Base-by-base conservation (phyloP, 2,888 invertebrate species). In the Flexamia atlantica region DNA sequence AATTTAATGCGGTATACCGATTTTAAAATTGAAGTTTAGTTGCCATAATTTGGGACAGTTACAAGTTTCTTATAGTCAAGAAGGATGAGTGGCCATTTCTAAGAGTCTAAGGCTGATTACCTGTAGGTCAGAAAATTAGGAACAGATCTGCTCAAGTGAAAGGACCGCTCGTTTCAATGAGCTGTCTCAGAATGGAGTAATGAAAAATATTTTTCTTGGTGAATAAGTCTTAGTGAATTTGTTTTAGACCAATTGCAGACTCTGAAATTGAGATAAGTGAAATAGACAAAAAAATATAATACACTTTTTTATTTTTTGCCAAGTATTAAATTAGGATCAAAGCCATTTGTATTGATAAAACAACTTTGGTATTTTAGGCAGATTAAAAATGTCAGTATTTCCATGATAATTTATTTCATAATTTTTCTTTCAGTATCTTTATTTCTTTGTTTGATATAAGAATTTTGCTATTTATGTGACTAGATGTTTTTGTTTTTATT, bases 71-170 rank as follows among this genome's bases (percentile, higher is more conserved):
- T 17, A n/a, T 46, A 36, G 53, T 53, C 7, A 23, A 30, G 5
- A 20, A 9, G 3, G 25, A 64, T 14, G 20, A 28, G 64, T 64
- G 28, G 64, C 64, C 64, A 64, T 64, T 28, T 64, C 12, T n/a
- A 25, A 64, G 64, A 64, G 64, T 12, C 25, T 28, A 64, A 64
- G 64, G 64, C 64, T 64, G 64, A 64, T 64, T 57, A 53, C 23
- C 23, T 10, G 23, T 53, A 53, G 14, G 10, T 7, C 23, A 23
- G 20, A 23, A 23, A 53, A 23, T 53, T 3, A 28, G 28, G 28
- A 14, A 64, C 12, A n/a, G n/a, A 12, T 28, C 30, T 64, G 64
- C 64, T 53, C 20, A 53, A 23, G 7, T 53, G 20, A 53, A 23
- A 46, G 46, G 53, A 53, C 23, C 4, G 23, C 53, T 46, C 46